Base-by-base conservation (phyloP, 2,888 invertebrate genomes). In the Odontomyia ornata region DNA sequence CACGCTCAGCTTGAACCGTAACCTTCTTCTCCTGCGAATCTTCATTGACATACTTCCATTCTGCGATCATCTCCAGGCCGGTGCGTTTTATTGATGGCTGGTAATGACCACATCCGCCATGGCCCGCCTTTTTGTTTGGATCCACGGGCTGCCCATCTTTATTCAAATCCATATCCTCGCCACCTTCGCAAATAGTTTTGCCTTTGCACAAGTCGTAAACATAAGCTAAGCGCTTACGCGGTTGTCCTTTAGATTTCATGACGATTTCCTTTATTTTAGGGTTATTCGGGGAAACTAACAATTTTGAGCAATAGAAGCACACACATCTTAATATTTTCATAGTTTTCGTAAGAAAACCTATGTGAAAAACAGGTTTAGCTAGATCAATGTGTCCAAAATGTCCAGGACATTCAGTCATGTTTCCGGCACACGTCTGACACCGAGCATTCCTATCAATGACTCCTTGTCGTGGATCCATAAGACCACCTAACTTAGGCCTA, bases 381-480 rank as follows among this genome's bases (percentile, higher is more conserved):
- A 99, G 88, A 87, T 99, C 98, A 83, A 99, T 95, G 86, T 99
- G 99, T 2, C 98, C 99, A 88, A 99, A 99, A 87, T 99, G 99
- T 1, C 99, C 99, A 1, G 99, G 98, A 86, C 99, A 99, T 86
- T 99, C 98, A 0, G 97, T 95, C 95, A 98, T 96, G 84, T 97
- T 98, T 64, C 99, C 96, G 79, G 98, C 97, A 86, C 98, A 98
- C 0, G 98, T 98, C 86, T 96, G 96, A 84, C 98, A 98, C 78
- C 97, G 90, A 1, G 97, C 95, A 83, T 91, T 93, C 81, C 98
- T 90, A 86, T 99, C 99, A 60, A 98, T 95, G 78, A 98, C 98
- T 82, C 99, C 99, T 88, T 99, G 99, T 76, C 99, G 90, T 0
- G 99, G 99, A 87, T 99, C 99, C 99, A 99, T 99, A 80, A 99